These are phyloP conservation scores for Aphidoletes aphidimyza DNA, from an alignment of 2,888 invertebrate species.

Conservation along the genomic window DNA sequence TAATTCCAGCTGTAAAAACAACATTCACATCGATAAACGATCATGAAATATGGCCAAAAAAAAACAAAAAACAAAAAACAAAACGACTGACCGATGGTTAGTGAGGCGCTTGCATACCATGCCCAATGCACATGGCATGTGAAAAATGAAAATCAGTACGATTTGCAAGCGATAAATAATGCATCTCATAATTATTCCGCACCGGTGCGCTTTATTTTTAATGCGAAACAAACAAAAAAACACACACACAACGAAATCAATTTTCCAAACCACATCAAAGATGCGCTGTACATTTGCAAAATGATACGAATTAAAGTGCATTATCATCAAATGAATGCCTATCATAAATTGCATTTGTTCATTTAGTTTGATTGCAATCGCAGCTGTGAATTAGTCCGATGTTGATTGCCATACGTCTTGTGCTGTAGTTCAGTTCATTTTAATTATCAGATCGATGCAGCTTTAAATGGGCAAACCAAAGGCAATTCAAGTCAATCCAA, in stretches of 20 bases:
- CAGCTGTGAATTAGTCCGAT: background rate
- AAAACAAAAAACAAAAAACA: no score
- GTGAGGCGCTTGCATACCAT: background rate
- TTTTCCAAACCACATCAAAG: background rate
- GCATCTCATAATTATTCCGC: constrained; percentile 8
- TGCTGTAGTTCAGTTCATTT: no score
- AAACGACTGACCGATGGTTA: no score
- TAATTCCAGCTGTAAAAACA: constrained; percentile 10
- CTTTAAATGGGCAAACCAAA: no score
- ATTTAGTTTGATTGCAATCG: background rate
- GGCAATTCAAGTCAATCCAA: background rate
- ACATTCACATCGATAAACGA: constrained; percentile 36
- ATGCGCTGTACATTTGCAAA: constrained; percentile 1
- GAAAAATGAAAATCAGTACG: constrained; percentile 31
- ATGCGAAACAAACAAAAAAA: no score
- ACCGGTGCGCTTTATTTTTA: background rate
- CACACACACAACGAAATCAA: background rate
- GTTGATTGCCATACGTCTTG: background rate
- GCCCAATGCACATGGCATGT: constrained; percentile 44
- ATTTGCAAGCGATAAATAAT: constrained; percentile 32
- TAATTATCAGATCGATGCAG: background rate
- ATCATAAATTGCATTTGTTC: constrained; percentile 19
- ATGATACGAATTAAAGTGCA: constrained; percentile 11
- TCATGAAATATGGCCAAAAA: background rate
- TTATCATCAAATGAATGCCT: constrained; percentile 17